Base-by-base conservation (phyloP, 2,888 invertebrate genomes). In the Nasonia oneida region DNA sequence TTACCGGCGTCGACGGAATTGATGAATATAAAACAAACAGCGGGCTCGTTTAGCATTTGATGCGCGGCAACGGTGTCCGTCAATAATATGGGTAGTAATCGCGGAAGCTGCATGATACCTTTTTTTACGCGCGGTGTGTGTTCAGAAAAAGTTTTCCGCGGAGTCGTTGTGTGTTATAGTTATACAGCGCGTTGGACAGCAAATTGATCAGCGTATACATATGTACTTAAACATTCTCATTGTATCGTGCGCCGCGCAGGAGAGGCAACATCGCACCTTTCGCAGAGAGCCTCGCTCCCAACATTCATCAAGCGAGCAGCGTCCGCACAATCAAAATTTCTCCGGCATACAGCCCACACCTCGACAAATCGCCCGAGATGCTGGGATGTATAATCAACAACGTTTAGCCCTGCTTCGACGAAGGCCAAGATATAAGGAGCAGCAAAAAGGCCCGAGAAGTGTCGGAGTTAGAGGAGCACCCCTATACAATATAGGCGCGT, bases 301-400 rank as follows among this genome's bases (percentile, higher is more conserved):
- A 61, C 57, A 61, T 61, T 61, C 5, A 61, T 61, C 57, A n/a
- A 61, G 57, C 23, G 23, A 61, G 57, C 5, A 23, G 57, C 57
- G 57, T 61, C 18, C n/a, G 23, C 57, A 61, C 57, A 61, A 61
- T 61, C 57, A 61, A 61, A 61, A 8, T 61, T 61, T 61, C 57
- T 61, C 57, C n/a, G 8, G 23, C n/a, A 23, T 12, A 71, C 0
- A 39, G 18, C 42, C 10, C 15, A 71, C 71, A 71, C 71, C 71
- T 61, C 23, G 57, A 61, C n/a, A 61, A 61, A 61, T 61, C 57
- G 57, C 57, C 57, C n/a, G n/a, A 23, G 57, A 23, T 14, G 57
- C n/a, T n/a, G 8, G 57, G 57, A n/a, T 37, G 37, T 61, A n/a
- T 61, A 61, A 61, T 61, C 57, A 61, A 61, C 57, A 18, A 53